Conservation (phyloP, 2,797 vertebrate species). For the Stomatorhinus walkeri region DNA sequence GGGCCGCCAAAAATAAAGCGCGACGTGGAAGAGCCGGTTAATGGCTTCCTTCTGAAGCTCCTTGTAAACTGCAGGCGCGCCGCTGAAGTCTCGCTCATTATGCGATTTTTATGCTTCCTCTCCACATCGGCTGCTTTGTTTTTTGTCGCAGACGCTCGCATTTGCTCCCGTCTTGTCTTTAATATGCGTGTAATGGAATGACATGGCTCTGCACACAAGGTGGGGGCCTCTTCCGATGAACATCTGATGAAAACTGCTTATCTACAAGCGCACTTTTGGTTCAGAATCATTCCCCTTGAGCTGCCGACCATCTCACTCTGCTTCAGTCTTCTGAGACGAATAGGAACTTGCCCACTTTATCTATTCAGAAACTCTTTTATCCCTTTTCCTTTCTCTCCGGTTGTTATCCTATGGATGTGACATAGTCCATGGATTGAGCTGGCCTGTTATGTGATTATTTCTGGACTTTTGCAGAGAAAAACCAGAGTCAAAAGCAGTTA, state of each 20-base stretch:
- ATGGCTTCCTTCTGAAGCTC: conserved; percentile 45
- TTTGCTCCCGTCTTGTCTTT: background rate
- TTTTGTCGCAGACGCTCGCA: background rate
- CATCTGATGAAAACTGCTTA: background rate
- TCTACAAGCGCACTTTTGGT: background rate
- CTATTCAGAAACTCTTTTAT: background rate
- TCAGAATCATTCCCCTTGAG: background rate
- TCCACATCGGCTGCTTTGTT: background rate
- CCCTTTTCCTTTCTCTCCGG: background rate
- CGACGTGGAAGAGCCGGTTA: conserved; percentile 71
- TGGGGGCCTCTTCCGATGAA: background rate
- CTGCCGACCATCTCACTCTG: background rate
- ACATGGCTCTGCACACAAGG: conserved; percentile 18
- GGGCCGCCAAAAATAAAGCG: conserved; percentile 68
- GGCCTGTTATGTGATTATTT: background rate
- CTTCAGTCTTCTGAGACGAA: background rate
- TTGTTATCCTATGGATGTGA: background rate
- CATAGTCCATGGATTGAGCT: background rate
- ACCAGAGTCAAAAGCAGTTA: background rate
- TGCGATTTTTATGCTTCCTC: conserved; percentile 24
- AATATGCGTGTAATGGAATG: conserved; percentile 22
- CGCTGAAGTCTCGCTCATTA: conserved; percentile 10
- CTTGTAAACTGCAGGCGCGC: conserved; percentile 48
- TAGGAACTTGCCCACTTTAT: background rate
- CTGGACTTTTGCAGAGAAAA: conserved; percentile 5